These are phyloP conservation scores for Rhynchotus rufescens DNA, from an alignment of 2,797 vertebrate species.

Conservation along the genomic window DNA sequence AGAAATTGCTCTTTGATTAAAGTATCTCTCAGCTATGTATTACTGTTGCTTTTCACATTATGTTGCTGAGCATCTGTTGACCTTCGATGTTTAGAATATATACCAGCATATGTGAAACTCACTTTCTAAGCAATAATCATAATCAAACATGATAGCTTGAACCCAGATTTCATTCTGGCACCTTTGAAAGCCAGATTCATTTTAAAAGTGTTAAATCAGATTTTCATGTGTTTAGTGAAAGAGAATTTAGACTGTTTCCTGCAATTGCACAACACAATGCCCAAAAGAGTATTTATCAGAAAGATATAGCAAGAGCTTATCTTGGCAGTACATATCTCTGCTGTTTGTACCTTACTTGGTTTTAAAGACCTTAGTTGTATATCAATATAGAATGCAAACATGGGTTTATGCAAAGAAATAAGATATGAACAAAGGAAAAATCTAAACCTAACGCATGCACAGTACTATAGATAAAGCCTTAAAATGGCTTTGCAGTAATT, in stretches of 20 bases:
- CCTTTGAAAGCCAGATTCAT: neutral
- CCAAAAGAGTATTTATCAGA: neutral
- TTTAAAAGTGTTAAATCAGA: neutral
- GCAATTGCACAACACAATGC: neutral
- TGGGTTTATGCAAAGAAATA: neutral
- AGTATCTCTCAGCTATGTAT: neutral
- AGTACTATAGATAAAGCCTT: neutral
- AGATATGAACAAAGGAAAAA: neutral
- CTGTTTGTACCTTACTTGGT: neutral
- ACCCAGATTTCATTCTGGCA: neutral
- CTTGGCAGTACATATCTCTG: neutral
- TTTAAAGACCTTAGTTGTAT: neutral
- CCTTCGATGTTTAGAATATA: neutral
- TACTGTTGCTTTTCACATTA: neutral
- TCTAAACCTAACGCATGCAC: constrained; percentile 1
- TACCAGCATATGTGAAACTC: neutral
- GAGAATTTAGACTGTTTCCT: neutral
- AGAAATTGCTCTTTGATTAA: neutral
- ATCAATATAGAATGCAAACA: neutral
- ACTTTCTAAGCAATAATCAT: neutral
- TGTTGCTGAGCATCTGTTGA: neutral
- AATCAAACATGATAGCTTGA: neutral
- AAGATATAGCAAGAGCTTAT: neutral
- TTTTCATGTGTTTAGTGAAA: neutral
- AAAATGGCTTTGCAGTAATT: neutral